Base-by-base conservation (phyloP, 1,140 invertebrate genomes). In the Megalonaias nervosa region DNA sequence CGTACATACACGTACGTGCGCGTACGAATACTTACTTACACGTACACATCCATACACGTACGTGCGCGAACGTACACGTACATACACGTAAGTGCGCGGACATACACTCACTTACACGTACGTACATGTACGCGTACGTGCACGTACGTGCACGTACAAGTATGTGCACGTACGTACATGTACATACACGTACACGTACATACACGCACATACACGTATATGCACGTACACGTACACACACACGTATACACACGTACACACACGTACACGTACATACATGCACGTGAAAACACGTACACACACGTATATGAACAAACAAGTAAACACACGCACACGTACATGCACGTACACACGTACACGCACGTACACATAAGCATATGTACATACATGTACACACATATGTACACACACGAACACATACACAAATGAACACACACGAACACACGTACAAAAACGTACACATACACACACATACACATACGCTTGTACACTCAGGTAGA, bases 181-280 rank as follows among this genome's bases (percentile, higher is more conserved):
- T 26, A 26, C 31, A 26, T 26, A 26, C 31, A 26, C 64, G 64
- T 66, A 26, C 64, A 26, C 31, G 64, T 26, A 26, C 31, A 26
- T 23, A 26, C 31, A 26, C 21, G 64, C 55, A 55, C 21, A 48
- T 69, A 31, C 48, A 48, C 55, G 67, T 31, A 48, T 69, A 48
- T 31, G 67, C 55, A 48, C 48, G 67, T 69, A 48, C 48, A 48
- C 55, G 67, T 31, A 48, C 55, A 48, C 48, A 48, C 55, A 48
- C 48, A 48, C 55, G 67, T 31, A 48, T 69, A 48, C 48, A 48
- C 55, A 48, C 48, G 67, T 69, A 48, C 48, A 48, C 17, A 48
- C 48, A 48, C 55, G 67, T 31, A 48, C 55, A 16, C 67, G 67
- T 69, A 48, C 67, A 48, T 69, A 48, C 67, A 48, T 69, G 67